These are phyloP conservation scores for Elgaria multicarinata DNA, from an alignment of 2,113 vertebrate species.

Conservation along the genomic window DNA sequence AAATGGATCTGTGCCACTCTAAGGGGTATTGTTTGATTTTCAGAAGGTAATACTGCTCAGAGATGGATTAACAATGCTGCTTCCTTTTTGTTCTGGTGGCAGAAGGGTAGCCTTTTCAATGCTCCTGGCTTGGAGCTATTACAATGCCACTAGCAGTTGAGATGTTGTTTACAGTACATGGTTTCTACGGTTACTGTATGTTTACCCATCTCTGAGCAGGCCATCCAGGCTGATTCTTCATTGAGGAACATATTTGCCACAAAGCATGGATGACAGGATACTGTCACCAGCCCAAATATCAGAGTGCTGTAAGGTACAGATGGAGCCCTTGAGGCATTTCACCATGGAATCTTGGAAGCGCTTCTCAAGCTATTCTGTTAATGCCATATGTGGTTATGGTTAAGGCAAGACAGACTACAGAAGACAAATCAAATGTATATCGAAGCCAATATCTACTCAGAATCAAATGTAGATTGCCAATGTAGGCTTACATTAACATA, in stretches of 20 bases:
- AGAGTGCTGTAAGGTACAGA: not conserved
- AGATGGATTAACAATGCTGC: not conserved
- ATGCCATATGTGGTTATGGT: not conserved
- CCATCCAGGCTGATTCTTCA: fast-evolving
- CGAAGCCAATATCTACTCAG: not conserved
- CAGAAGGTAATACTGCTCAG: slow-evolving; percentile 8
- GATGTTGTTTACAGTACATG: not conserved
- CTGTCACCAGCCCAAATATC: not conserved
- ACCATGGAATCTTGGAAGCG: no score
- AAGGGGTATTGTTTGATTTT: not conserved
- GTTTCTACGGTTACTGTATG: not conserved
- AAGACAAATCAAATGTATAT: not conserved
- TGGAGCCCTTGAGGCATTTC: not conserved
- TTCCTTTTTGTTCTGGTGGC: not conserved
- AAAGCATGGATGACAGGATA: not conserved
- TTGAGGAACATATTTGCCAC: not conserved
- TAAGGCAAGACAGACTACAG: not conserved
- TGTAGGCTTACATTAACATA: not conserved
- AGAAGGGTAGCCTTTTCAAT: not conserved
- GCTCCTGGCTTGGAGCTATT: fast-evolving
- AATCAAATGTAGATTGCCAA: not conserved
- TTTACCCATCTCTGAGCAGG: not conserved
- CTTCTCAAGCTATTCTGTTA: not conserved
- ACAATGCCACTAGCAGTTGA: fast-evolving
- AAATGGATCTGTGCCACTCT: slow-evolving; percentile 30